Conservation (phyloP, 2,797 vertebrate genomes). For the Spinus pinus region DNA sequence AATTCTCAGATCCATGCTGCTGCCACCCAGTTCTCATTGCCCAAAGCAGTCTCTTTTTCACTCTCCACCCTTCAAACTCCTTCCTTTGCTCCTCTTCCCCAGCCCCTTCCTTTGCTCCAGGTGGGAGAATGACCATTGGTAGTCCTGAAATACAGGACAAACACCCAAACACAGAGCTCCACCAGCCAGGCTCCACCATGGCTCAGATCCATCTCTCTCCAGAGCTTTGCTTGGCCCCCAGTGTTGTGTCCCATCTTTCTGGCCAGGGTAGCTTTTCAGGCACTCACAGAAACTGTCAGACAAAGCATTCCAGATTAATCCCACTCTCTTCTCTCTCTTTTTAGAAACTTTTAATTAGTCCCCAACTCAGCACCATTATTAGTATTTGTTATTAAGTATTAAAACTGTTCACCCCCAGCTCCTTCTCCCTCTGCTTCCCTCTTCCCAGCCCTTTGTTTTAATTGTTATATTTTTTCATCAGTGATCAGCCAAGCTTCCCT, state of each 20-base stretch:
- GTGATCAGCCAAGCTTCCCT: conserved; percentile 78
- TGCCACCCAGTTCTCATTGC: neutral
- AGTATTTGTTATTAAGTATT: conserved; percentile 78
- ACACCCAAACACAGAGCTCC: neutral
- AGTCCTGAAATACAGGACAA: neutral
- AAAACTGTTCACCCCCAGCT: conserved; percentile 57
- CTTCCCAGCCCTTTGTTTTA: conserved; percentile 69
- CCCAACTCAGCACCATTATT: conserved; percentile 68
- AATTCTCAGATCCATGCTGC: neutral
- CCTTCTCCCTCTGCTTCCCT: conserved; percentile 35
- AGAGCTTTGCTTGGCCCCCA: neutral
- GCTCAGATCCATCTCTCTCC: neutral
- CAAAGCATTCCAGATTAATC: conserved; percentile 56
- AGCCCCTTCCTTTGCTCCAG: neutral
- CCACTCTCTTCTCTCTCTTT: conserved; percentile 48
- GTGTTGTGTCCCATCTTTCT: neutral
- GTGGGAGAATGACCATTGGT: neutral
- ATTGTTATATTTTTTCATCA: conserved; percentile 80
- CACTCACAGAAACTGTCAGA: neutral
- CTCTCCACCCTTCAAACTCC: neutral
- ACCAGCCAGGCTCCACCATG: rapidly evolving
- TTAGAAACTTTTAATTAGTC: conserved; percentile 79
- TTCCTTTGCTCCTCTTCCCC: neutral
- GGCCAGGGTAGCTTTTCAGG: neutral
- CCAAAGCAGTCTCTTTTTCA: neutral